Conservation (phyloP, 1,140 invertebrate genomes). For the Littorina saxatilis region DNA sequence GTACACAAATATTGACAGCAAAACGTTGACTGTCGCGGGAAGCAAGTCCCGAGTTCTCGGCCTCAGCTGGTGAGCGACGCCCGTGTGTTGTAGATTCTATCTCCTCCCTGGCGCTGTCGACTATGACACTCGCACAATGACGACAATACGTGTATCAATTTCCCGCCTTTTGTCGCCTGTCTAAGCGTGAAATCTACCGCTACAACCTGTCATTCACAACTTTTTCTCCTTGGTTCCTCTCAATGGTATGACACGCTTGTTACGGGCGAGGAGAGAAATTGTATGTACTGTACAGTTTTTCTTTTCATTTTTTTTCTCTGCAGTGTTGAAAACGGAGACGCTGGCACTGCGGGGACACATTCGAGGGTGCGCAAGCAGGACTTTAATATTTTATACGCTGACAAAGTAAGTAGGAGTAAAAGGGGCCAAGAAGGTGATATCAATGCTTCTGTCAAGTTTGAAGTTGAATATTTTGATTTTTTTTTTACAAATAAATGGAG, state of each 20-base stretch:
- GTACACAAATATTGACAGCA: slow-evolving; percentile 20
- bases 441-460: too few species aligned
- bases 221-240: neutral
- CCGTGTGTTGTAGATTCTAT: neutral
- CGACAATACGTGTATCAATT: slow-evolving; percentile 19
- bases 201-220: slow-evolving; percentile 26
- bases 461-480: neutral
- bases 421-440: neutral
- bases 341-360: neutral
- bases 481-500: neutral
- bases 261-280: neutral
- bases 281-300: too few species aligned
- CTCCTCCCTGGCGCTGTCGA: neutral
- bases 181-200: slow-evolving; percentile 2
- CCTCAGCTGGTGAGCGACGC: neutral
- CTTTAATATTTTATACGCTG: neutral
- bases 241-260: neutral
- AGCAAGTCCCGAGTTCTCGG: neutral
- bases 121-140: slow-evolving; percentile 32
- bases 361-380: too few species aligned
- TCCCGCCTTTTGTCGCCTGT: neutral
- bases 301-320: neutral
- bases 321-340: neutral
- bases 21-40: neutral
- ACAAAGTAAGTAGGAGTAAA: neutral